Base-by-base conservation (phyloP, 2,113 vertebrate species). In the Anas platyrhynchos region DNA sequence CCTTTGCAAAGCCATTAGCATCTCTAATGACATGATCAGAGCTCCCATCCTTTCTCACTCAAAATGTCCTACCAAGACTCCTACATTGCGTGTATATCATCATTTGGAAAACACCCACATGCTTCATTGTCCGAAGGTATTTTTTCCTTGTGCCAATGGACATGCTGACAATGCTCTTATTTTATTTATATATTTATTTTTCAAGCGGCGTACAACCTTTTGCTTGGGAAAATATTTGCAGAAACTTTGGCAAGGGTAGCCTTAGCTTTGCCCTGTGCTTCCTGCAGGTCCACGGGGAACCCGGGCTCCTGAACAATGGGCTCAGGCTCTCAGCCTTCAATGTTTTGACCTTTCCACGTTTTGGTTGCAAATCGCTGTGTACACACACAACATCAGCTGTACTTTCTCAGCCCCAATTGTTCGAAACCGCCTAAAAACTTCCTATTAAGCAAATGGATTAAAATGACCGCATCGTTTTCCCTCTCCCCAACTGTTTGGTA, bases 211-310 rank as follows among this genome's bases (percentile, higher is more conserved):
- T 0, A 68, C 76, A 75, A 50, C 76, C 22, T 20, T 6, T 3
- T 27, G 73, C 73, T 66, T 93, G 66, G 97, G 93, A 94, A 97
- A 91, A 91, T 67, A 88, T 73, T 88, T 76, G 93, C 93, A 78
- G 94, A 78, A 92, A 48, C 36, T 86, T 88, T 95, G 97, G 89
- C 97, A 89, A 16, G 62, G 75, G 36, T 12, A 54, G 66, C 93
- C 89, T 97, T 88, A 95, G 95, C 93, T 97, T 97, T 95, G 92
- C 95, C 72, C 84, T 96, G 96, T 74, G 92, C 85, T 98, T 98
- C 98, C 98, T 98, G 96, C 89, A 84, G 91, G 62, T 54, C 89
- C 8, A 1, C 21, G 93, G 96, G 97, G 97, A 97, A 76, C 94
- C 87, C 0, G 7, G 81, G n/a, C 83, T 83, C 84, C 77, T 7